Conservation (phyloP, 2,888 invertebrate genomes). For the Lasioglossum villosulum region DNA sequence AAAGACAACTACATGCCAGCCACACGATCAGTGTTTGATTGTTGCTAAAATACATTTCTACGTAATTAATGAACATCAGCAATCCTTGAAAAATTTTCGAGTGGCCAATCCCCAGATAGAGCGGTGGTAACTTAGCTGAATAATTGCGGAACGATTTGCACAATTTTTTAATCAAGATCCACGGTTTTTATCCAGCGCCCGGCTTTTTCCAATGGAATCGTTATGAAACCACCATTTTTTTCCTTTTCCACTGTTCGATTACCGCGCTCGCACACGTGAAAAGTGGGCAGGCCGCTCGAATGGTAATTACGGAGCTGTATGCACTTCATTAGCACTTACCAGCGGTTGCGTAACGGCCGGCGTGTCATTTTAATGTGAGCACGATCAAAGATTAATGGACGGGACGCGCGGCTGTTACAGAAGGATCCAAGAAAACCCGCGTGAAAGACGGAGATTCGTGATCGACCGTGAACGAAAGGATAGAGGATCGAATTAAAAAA, state of each 20-base stretch:
- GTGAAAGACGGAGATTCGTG: slow-evolving; percentile 30
- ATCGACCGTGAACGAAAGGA: slow-evolving; percentile 56
- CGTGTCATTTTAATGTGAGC: slow-evolving; percentile 80
- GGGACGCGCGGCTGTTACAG: slow-evolving; percentile 70
- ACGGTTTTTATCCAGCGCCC: not conserved
- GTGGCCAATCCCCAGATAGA: not conserved
- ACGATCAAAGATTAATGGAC: slow-evolving; percentile 80
- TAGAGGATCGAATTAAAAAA: slow-evolving; percentile 48
- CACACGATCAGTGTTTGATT: not conserved
- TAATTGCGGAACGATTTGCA: not conserved
- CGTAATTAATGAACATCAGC: not conserved
- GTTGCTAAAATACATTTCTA: not conserved
- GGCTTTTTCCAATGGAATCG: slow-evolving; percentile 40
- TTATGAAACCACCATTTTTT: slow-evolving; percentile 69
- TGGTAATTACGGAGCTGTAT: slow-evolving; percentile 81
- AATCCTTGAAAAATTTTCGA: not conserved
- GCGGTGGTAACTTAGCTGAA: not conserved
- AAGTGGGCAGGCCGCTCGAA: slow-evolving; percentile 77
- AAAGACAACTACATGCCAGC: not conserved
- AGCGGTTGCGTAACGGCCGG: slow-evolving; percentile 78
- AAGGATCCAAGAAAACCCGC: slow-evolving; percentile 75
- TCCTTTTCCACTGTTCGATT: slow-evolving; percentile 58
- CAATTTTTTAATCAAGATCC: not conserved
- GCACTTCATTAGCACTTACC: slow-evolving; percentile 82
- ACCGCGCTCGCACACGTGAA: slow-evolving; percentile 64